Base-by-base conservation (phyloP, 2,113 vertebrate species). In the Oceanodroma tethys region DNA sequence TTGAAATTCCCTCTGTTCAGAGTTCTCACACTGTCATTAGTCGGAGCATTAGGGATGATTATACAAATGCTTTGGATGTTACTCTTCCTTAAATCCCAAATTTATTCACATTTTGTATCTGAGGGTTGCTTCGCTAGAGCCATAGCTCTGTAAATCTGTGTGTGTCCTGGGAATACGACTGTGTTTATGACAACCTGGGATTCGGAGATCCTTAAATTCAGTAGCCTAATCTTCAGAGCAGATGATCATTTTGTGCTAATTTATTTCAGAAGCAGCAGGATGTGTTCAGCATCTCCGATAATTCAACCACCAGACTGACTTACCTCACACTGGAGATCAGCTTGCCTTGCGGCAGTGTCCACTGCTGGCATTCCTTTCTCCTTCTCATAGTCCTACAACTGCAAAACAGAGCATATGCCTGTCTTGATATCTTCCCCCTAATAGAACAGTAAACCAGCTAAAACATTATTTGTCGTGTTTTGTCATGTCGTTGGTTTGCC, bases 1-100 rank as follows among this genome's bases (percentile, higher is more conserved):
- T 98, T 98, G 98, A 98, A 98, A 98, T 97, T 97, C 97, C 98
- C 97, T 98, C 95, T 97, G 96, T 98, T 97, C 97, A 27, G 56
- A 98, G 95, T 96, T 96, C 97, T 97, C 88, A 86, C 75, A 96
- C 87, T 96, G 88, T 97, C 97, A 97, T 98, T 98, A 98, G 95
- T 85, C 4, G 42, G 63, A 60, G 92, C 96, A 88, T 96, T 97
- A 97, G 90, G 85, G 91, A 92, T 97, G 98, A 96, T 97, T 97
- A 95, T 97, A 98, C 93, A 97, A 97, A 97, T 95, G 97, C 96
- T 97, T 92, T 92, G 81, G 88, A 95, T 93, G 86, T 94, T 94
- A 93, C 95, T 95, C 95, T 95, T 97, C 94, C 96, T 97, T 98
- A 97, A 95, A 97, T 97, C 96, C 82, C 96, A 96, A 94, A 97